These are phyloP conservation scores for Lochmaea capreae DNA, from an alignment of 2,888 invertebrate species.

Conservation along the genomic window DNA sequence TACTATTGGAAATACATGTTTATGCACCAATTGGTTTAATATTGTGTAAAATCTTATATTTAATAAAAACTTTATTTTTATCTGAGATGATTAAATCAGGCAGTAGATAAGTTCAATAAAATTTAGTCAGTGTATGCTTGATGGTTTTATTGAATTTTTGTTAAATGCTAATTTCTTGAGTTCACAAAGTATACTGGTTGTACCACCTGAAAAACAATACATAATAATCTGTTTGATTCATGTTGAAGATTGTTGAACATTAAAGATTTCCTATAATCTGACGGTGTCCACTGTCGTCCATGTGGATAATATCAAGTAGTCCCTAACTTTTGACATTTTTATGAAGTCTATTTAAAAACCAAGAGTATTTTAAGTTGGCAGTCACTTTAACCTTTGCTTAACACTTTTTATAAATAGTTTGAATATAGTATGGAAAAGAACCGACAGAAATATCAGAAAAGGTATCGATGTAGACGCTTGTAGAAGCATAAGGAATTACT, in stretches of 20 bases:
- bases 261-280: background rate
- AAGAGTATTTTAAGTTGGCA: background rate
- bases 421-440: too few relatives aligned
- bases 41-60: background rate
- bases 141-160: background rate
- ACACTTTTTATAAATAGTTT: too few relatives aligned
- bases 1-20: too few relatives aligned
- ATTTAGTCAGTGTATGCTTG: background rate
- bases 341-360: background rate
- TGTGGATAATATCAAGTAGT: background rate
- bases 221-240: background rate
- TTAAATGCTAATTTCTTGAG: background rate
- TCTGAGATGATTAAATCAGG: background rate
- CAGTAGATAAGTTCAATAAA: background rate
- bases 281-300: background rate
- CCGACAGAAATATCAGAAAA: too few relatives aligned
- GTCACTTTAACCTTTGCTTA: background rate
- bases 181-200: slow-evolving; percentile 4
- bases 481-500: too few relatives aligned
- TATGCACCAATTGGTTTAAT: background rate
- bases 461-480: too few relatives aligned
- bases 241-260: background rate
- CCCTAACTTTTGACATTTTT: background rate
- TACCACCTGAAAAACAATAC: background rate
- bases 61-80: background rate